These are phyloP conservation scores for Magallana ariakensis DNA, from an alignment of 1,140 invertebrate species.

Conservation along the genomic window DNA sequence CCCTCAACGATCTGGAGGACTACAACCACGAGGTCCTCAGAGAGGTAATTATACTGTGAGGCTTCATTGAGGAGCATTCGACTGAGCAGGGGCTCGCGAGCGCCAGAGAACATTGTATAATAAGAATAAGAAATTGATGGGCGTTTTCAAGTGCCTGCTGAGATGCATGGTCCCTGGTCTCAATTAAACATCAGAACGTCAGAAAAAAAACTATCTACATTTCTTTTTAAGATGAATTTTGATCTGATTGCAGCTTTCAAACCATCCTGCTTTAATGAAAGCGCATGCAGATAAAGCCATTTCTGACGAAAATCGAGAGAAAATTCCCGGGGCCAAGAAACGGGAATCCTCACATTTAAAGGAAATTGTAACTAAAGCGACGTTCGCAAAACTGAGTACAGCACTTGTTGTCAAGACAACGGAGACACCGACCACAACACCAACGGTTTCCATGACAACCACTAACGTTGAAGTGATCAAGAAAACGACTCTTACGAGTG, in stretches of 20 bases:
- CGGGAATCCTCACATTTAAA: background rate
- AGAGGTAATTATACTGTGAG: conserved; percentile 36
- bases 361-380: background rate
- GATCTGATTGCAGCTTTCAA: background rate
- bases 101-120: too few species aligned
- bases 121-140: too few species aligned
- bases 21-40: conserved; percentile 54
- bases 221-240: too few species aligned
- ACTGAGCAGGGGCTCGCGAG: too few species aligned
- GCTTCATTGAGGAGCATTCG: too few species aligned
- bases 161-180: too few species aligned
- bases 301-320: background rate
- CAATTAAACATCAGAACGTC: too few species aligned
- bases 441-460: background rate
- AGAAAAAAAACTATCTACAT: too few species aligned
- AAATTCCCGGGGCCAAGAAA: background rate
- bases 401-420: background rate
- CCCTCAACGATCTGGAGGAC: conserved; percentile 67
- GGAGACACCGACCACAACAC: background rate
- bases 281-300: background rate
- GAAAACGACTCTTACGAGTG: background rate
- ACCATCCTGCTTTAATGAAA: conserved; percentile 5
- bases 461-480: background rate
- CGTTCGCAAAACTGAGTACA: background rate
- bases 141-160: too few species aligned